Base-by-base conservation (phyloP, 2,113 vertebrate genomes). In the Sminthopsis crassicaudata region DNA sequence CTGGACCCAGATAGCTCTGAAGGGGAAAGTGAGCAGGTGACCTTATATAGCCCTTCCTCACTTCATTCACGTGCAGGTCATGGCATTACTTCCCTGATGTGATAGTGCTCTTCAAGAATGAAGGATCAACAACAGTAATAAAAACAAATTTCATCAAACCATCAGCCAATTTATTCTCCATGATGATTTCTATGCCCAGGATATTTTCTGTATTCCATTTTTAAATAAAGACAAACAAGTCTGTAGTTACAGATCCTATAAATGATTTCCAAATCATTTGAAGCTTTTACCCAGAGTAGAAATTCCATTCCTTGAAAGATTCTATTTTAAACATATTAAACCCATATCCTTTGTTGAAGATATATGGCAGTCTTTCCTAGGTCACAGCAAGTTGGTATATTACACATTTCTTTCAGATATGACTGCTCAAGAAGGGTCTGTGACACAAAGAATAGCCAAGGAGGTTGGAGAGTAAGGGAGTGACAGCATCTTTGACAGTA, bases 231-330 rank as follows among this genome's bases (percentile, higher is more conserved):
- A 96, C 99, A 53, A 99, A 96, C 99, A 53, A 99, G 97, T 27
- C 99, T 99, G 91, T 99, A 98, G 1, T 99, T 98, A 4, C 98
- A 98, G 96, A 99, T 4, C 97, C 99, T 99, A 1, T 99, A 99
- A 98, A 99, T 99, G 95, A 99, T 99, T 98, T 99, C 99, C 95
- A 99, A 98, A 92, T 96, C 99, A 76, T 99, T 99, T 2, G 98
- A 98, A 14, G 99, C 99, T 96, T 99, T 99, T 98, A 98, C 84
- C 99, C 99, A 0, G 98, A 97, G 95, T 96, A 95, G 96, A 99
- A 99, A 97, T 99, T 99, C 99, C 98, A 99, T 99, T 95, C 99
- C 99, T 98, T 99, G 97, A 99, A 99, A 97, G 99, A 99, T 98
- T 99, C 99, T 94, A 99, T 98, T 98, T 99, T 99, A 96, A 99